Conservation (phyloP, 2,888 invertebrate species). For the Temnothorax ravouxi region DNA sequence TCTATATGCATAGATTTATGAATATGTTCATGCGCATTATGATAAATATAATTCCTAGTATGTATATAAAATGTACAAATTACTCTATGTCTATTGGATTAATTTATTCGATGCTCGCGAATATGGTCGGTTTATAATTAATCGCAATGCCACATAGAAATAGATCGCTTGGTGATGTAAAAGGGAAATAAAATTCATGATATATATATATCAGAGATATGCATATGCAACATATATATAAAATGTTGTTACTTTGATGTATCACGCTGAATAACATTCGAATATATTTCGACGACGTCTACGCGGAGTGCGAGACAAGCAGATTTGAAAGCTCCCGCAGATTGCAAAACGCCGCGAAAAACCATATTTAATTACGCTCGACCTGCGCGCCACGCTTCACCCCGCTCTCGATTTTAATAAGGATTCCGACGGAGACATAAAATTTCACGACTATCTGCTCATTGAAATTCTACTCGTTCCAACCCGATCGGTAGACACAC, state of each 20-base stretch:
- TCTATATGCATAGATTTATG: background rate
- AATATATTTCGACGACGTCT: conserved; percentile 14
- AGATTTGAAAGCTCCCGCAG: conserved; percentile 18
- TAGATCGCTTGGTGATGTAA: background rate
- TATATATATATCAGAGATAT: background rate
- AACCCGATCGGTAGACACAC: conserved; percentile 53
- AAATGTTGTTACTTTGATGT: background rate
- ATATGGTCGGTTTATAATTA: conserved; percentile 8
- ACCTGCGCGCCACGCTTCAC: conserved; percentile 26
- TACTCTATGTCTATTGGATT: conserved; percentile 8
- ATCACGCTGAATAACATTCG: background rate
- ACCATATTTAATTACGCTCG: conserved; percentile 51
- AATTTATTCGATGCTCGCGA: conserved; percentile 8
- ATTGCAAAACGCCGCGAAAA: conserved; percentile 32
- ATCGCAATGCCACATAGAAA: background rate
- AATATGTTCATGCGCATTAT: background rate
- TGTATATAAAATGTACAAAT: background rate
- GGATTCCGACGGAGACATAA: conserved; percentile 56
- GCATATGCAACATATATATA: background rate
- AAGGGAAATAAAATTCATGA: conserved; percentile 28
- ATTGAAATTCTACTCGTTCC: conserved; percentile 54
- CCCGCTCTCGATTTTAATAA: conserved; percentile 52
- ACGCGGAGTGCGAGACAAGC: background rate
- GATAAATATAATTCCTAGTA: background rate
- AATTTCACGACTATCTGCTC: conserved; percentile 54